Base-by-base conservation (phyloP, 1,140 invertebrate species). In the Periplaneta americana region DNA sequence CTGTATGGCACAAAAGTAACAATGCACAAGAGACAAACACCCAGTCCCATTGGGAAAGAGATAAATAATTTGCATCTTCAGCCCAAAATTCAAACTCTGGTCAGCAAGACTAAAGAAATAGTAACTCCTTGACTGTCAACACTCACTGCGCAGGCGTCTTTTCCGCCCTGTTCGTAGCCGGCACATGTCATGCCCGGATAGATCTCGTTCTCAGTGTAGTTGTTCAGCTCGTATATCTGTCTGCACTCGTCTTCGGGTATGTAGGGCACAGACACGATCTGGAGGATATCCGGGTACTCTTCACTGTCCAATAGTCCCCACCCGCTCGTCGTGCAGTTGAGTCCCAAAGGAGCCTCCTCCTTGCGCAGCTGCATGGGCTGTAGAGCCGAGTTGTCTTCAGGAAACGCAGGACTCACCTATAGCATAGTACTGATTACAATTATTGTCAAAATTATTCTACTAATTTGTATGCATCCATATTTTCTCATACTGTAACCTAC, bases 271-370 rank as follows among this genome's bases (percentile, higher is more conserved):
- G 22, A 9, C 22, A 66, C 48, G 5, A 66, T n/a, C 48, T 66
- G 48, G 9, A 66, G 48, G 5, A 2, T 66, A 9, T 66, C 6
- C 48, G 48, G 48, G 22, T 9, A n/a, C n/a, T 8, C 48, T 2
- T 66, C 48, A 22, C 22, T 1, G 48, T 66, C 22, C 8, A 87
- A 83, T 37, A 87, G 85, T 34, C 92, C 92, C 91, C 91, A 93
- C 75, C 92, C 92, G n/a, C 88, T 88, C 1, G 91, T 88, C 28
- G 85, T 87, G 18, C 22, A 85, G 80, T 1, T 85, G 86, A 8
- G 88, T 88, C 34, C 85, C 85, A 34, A 17, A 17, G 39, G 79
- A 85, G 83, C 83, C 80, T 81, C 86, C 84, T 35, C 79, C 75
- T 13, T 78, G 74, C 9, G 83, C 81, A 89, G 57, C 22, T 80